Evolutionary conservation across 2,888 invertebrate species (phyloP), one percentile per base, ranked within the genome.

Genomic region (Pachydiplax longipennis): DNA sequence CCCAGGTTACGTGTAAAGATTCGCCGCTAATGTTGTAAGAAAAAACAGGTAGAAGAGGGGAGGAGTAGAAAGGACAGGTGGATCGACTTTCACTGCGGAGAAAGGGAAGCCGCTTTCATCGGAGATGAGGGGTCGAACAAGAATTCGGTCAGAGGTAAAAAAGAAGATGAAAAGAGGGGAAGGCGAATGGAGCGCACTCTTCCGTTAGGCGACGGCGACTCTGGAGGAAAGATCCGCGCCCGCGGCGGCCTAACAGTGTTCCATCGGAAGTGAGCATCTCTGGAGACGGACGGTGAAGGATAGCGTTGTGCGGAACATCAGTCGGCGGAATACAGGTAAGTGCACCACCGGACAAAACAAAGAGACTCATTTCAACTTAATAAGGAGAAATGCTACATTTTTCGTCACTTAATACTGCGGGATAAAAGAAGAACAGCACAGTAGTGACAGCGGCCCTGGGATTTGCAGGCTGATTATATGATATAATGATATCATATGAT

Each of bases 111-210:
- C n/a, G 82, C 25, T n/a, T 31, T n/a, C 25, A 25, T n/a, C 25
- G 73, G 73, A 73, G 61, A 58, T 2, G 35, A 35, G 61, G n/a
- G 37, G 22, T 37, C 18, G 35, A 58, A 2, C 53, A n/a, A 18
- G 58, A 25, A 44, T 15, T 37, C 12, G 22, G 37, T 37, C n/a
- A 48, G 44, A 22, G 22, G 81, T 35, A 1, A 91, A 92, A 82
- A 25, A 37, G 37, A 37, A 37, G 37, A 37, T 37, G 37, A 5
- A 37, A 53, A 80, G 81, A 8, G 93, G 94, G 58, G 92, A 92
- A 92, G 92, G 91, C 91, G 91, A 35, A 90, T 91, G 53, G 15
- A 6, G 61, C 87, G 87, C 87, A 87, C 58, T 87, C 87, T 87
- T 31, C 61, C 37, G 37, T n/a, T 25, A 37, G n/a, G 58, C 31